Evolutionary conservation across 1,140 invertebrate species (phyloP), one percentile per base, ranked within the genome.

Genomic region (Drosophila obscura): DNA sequence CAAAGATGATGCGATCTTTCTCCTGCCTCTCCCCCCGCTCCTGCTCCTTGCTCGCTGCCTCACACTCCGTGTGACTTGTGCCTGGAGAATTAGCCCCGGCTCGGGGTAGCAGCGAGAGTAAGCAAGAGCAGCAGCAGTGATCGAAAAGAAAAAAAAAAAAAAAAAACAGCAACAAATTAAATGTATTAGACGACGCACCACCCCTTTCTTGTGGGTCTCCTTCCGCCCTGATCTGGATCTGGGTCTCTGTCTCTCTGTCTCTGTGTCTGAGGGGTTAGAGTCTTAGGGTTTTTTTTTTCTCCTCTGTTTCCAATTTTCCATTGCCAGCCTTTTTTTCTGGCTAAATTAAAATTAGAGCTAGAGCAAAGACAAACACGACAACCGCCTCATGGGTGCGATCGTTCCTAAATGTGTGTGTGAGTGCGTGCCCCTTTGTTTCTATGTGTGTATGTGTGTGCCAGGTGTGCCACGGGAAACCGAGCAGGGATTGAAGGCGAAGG

Each of bases 301-400:
- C 31, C 48, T 53, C 31, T 28, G 19, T 51, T 52, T 48, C 41
- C 22, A n/a, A 44, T 58, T 61, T 60, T 11, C 44, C 8, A 22
- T 31, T 6, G 16, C 22, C 35, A 16, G 59, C 41, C 24, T 51
- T 52, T 60, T 46, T 45, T 48, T 62, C 43, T 58, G 67, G 39
- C 13, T 66, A 78, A 88, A 90, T 90, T 90, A 77, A 89, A 90
- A 90, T 90, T 90, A 90, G 88, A 90, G 76, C 88, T 81, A 81
- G 88, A 73, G 77, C 88, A 87, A 80, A 65, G 65, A 87, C 77
- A 77, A 77, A 83, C 62, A 81, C 41, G 65, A 52, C 50, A 15
- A 60, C 48, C 31, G 41, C 50, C 41, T 24, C 56, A 79, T 81
- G 84, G 77, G 79, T 84, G 79, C 69, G 84, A 84, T 61, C 63